Conservation (phyloP, 92 coral and sea anemone species). For the Muricea muricata region DNA sequence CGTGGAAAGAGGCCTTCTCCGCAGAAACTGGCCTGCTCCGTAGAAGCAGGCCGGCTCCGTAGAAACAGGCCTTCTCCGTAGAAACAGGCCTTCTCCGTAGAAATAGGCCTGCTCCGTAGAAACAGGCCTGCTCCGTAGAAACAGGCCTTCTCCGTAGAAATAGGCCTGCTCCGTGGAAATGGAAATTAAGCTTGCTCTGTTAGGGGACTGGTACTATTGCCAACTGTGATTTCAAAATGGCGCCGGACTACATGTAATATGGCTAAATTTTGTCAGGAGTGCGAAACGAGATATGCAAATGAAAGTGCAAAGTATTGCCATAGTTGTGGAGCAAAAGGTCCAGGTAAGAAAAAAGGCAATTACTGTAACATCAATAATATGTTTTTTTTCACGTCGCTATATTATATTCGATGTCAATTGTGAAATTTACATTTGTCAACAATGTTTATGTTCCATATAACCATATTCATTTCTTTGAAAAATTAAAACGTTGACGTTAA, state of each 20-base stretch:
- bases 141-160: no score
- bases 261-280: constrained; percentile 11
- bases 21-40: no score
- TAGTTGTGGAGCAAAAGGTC: background rate
- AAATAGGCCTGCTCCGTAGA: no score
- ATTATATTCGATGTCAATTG: background rate
- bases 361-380: background rate
- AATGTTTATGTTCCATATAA: no score
- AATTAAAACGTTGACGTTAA: no score
- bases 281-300: constrained; percentile 12
- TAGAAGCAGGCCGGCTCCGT: no score
- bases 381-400: background rate
- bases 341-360: background rate
- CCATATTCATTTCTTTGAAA: no score
- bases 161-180: background rate
- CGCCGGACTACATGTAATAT: background rate
- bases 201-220: background rate
- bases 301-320: constrained; percentile 7
- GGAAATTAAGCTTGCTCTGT: background rate
- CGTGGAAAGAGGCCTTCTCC: no score
- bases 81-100: no score
- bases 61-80: no score
- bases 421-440: background rate
- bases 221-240: constrained; percentile 20
- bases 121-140: no score